Base-by-base conservation (phyloP, 2,888 invertebrate species). In the Apomyelois bistriatella region DNA sequence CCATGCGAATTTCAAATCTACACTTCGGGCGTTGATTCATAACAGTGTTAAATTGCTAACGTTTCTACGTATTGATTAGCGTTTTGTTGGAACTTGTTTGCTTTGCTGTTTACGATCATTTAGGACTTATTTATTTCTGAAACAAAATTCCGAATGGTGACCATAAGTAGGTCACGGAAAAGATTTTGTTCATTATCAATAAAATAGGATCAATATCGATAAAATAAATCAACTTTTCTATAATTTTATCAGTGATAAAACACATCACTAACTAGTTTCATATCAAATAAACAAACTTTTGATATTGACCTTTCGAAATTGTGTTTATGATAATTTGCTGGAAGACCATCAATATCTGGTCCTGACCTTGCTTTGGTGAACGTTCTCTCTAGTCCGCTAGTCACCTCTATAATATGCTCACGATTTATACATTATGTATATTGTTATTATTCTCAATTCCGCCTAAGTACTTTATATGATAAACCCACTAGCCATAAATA, bases 341-440 rank as follows among this genome's bases (percentile, higher is more conserved):
- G 41, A 32, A 41, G 40, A 13, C 38, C 50, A 32, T 30, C 50
- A 49, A 12, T 32, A 12, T 41, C 17, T 75, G 79, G 59, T 80
- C 75, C 72, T 84, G 82, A 85, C 85, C 85, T 86, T 85, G 72
- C 46, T 59, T 55, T 65, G 66, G 82, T 77, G 79, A 83, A 78
- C 67, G 82, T 75, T 46, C 46, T 46, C 30, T 32, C 9, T 22
- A 28, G 28, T n/a, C 28, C 7, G 28, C 43, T 43, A 42, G 43
- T 30, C 28, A 13, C 46, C 32, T 10, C 32, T 46, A 32, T 32
- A 46, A 46, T 46, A 30, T 46, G 46, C 32, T 55, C 52, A 55
- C 52, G 52, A 52, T 30, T 46, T 32, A 8, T 32, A 6, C 10
- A 32, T 32, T 32, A 22, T 22, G 22, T 5, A 22, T 5, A 22